These are phyloP conservation scores for Mustelus asterias DNA, from an alignment of 2,113 vertebrate species.

Conservation along the genomic window DNA sequence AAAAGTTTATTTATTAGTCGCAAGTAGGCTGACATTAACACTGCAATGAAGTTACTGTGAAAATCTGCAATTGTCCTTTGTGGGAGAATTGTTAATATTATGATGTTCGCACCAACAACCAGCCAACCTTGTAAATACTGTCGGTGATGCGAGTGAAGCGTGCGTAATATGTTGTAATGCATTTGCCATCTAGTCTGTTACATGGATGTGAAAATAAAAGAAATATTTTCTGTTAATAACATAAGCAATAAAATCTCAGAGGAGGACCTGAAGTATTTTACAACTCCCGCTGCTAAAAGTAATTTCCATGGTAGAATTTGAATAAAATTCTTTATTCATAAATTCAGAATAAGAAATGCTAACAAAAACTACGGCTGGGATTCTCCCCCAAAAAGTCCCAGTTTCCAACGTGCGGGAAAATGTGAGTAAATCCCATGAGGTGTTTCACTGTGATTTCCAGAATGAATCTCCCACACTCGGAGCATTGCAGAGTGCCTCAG, in stretches of 20 bases:
- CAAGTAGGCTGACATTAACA: no score
- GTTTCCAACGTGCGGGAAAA: no score
- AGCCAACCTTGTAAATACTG: neutral
- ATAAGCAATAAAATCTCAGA: neutral
- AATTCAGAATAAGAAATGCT: neutral
- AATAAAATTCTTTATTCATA: neutral
- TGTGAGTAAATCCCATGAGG: no score
- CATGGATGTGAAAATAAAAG: neutral
- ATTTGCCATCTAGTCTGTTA: neutral
- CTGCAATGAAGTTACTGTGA: no score
- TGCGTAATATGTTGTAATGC: neutral
- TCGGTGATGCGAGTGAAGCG: neutral
- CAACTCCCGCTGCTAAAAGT: neutral
- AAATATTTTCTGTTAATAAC: neutral
- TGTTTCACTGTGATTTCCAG: no score
- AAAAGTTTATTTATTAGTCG: no score
- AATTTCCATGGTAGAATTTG: neutral
- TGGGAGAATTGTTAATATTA: neutral
- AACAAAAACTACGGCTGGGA: neutral
- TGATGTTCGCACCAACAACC: neutral
- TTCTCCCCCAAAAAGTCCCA: no score
- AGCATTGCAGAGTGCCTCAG: no score
- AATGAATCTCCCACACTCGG: no score
- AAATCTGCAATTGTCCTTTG: no score
- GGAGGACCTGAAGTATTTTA: neutral